Evolutionary conservation across 2,888 invertebrate species (phyloP), one percentile per base, ranked within the genome.

Genomic region (Sicus ferrugineus): DNA sequence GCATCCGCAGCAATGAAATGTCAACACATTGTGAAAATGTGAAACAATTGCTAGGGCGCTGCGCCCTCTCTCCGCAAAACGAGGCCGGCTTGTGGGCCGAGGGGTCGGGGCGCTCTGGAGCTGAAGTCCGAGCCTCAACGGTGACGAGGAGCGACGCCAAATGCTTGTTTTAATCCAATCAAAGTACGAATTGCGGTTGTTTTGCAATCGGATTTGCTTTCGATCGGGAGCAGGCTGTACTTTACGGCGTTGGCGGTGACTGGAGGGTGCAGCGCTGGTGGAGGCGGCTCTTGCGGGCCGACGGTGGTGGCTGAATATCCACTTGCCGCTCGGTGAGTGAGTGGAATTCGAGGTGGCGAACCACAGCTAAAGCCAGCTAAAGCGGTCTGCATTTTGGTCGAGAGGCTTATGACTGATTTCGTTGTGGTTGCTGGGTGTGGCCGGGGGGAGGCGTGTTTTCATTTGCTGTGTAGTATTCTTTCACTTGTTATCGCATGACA

Each of bases 111-210:
- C 21, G 50, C 21, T 52, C 50, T 52, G 21, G 9, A 19, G 50
- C n/a, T 21, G 38, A 21, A 34, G 19, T 59, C 34, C 26, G 42
- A 16, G 28, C 48, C 64, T 64, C 46, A 46, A 46, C 56, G 46
- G 30, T 56, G 59, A 58, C 30, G 30, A 31, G 58, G 48, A 67
- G 67, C 67, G 71, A 71, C 80, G 78, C 77, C 79, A 77, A 80
- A 80, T 77, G 76, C 80, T 78, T 80, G 80, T 80, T 77, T 77
- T 77, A 80, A 79, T 80, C 80, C 80, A 80, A 80, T 80, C 80
- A 80, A 79, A 80, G 76, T 77, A 76, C 77, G 73, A 78, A 78
- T 73, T 78, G 78, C 69, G 79, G 78, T 77, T 78, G 78, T 75
- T 75, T 58, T 72, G 74, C 72, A 77, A 59, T 58, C 34, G 59